phyloP scores from a whole-genome alignment of 2,113 vertebrate species.

The Labeo rohita region DNA sequence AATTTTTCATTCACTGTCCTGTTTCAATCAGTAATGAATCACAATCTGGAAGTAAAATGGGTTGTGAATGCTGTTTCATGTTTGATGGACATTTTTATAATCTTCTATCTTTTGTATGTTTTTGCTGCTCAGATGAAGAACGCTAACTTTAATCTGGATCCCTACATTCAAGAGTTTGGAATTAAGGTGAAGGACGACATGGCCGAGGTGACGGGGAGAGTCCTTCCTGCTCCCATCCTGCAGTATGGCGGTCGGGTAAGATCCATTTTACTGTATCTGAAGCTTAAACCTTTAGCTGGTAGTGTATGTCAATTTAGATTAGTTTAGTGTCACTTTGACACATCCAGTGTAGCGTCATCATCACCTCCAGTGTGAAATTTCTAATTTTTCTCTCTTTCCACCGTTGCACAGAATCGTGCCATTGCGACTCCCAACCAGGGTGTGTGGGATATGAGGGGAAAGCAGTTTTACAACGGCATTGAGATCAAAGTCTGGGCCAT shows the following conservation, averaged over 20 bases:
- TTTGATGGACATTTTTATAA: not conserved
- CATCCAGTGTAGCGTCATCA: not conserved
- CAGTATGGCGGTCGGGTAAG: slow-evolving; percentile 97
- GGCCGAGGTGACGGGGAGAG: slow-evolving; percentile 96
- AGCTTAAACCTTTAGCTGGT: not conserved
- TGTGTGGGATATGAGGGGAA: slow-evolving; percentile 99
- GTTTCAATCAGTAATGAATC: not conserved
- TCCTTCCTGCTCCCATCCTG: slow-evolving; percentile 95
- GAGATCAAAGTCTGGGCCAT: slow-evolving; percentile 99
- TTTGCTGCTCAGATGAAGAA: slow-evolving; percentile 91
- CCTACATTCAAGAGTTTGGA: slow-evolving; percentile 99
- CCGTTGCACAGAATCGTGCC: slow-evolving; percentile 88
- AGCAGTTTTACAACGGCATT: slow-evolving; percentile 99
- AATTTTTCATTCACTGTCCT: not conserved
- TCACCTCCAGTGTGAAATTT: not conserved
- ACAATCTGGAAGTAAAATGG: not conserved
- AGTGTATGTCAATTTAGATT: not conserved
- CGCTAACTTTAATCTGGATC: slow-evolving; percentile 98
- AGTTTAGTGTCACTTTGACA: not conserved
- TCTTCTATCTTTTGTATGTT: not conserved
- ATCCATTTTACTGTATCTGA: not conserved
- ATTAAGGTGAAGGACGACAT: slow-evolving; percentile 99
- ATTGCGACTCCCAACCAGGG: slow-evolving; percentile 99
- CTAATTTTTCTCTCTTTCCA: not conserved
- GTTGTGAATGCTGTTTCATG: not conserved